Evolutionary conservation across 2,113 vertebrate genomes (phyloP).

Genomic region (Neofelis nebulosa): DNA sequence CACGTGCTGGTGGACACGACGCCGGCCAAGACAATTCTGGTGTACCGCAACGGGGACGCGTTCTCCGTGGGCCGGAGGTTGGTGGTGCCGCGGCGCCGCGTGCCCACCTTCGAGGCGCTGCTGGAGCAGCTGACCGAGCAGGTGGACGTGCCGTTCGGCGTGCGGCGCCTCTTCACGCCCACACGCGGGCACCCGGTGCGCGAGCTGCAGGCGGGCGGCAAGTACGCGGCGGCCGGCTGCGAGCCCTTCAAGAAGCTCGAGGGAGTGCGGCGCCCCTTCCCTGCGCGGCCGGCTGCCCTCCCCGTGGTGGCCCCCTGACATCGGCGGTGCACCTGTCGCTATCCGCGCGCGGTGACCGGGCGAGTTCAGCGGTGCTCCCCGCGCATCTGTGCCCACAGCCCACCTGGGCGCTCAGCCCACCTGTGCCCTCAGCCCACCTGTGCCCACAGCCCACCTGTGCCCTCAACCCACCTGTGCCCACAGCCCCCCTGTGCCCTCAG

Average conservation of each 20-base stretch:
- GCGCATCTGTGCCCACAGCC: too few relatives aligned
- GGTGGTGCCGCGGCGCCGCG: conserved; percentile 81
- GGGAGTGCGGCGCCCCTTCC: conserved; percentile 78
- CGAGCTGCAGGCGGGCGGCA: conserved; percentile 78
- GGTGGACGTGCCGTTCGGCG: conserved; percentile 83
- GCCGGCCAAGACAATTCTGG: conserved; percentile 82
- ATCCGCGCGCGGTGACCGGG: too few relatives aligned
- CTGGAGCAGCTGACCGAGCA: conserved; percentile 81
- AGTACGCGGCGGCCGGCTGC: conserved; percentile 86
- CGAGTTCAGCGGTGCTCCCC: rapidly evolving
- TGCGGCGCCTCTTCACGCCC: conserved; percentile 85
- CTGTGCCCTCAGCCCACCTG: too few relatives aligned
- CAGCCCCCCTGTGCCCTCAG: not conserved
- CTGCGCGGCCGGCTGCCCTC: not conserved
- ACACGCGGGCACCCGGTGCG: conserved; percentile 77
- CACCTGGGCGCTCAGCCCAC: too few relatives aligned
- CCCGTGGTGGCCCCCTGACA: not conserved
- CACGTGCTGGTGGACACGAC: conserved; percentile 62
- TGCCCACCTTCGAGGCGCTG: conserved; percentile 84
- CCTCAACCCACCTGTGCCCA: not conserved
- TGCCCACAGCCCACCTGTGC: too few relatives aligned
- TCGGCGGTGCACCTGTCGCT: too few relatives aligned
- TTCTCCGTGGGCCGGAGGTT: conserved; percentile 84
- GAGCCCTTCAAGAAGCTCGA: conserved; percentile 86
- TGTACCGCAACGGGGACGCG: conserved; percentile 87